phyloP scores from a whole-genome alignment of 2,888 invertebrate species.

The Altica lythri region DNA sequence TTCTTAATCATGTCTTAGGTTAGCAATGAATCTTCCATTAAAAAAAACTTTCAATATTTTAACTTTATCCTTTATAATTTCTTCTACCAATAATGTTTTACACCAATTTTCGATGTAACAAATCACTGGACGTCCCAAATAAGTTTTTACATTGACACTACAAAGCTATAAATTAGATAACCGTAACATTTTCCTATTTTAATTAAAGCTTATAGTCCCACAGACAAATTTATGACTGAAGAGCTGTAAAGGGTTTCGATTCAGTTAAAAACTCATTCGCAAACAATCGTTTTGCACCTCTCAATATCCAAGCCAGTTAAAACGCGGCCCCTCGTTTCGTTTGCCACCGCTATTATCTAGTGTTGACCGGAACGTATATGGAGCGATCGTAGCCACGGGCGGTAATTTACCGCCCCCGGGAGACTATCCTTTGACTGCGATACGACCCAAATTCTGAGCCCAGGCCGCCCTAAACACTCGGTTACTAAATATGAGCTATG shows the following conservation, averaged over 20 bases:
- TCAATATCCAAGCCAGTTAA: slow-evolving; percentile 11
- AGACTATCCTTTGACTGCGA: slow-evolving; percentile 29
- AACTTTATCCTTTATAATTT: too few species aligned
- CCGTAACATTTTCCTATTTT: background rate
- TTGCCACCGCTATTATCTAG: slow-evolving; percentile 19
- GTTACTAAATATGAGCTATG: slow-evolving; percentile 27
- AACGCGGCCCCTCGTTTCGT: background rate
- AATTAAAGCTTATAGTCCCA: too few species aligned
- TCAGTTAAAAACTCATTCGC: slow-evolving; percentile 6
- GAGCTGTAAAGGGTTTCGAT: too few species aligned
- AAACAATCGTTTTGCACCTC: slow-evolving; percentile 13
- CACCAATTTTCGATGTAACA: too few species aligned
- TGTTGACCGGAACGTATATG: slow-evolving; percentile 28
- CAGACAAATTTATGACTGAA: too few species aligned
- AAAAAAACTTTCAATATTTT: too few species aligned
- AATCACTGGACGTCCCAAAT: too few species aligned
- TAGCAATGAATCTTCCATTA: too few species aligned
- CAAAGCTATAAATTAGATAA: too few species aligned
- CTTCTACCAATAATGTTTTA: too few species aligned
- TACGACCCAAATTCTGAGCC: slow-evolving; percentile 26
- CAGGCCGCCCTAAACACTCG: slow-evolving; percentile 26
- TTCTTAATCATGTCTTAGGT: too few species aligned
- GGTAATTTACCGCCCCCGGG: slow-evolving; percentile 27
- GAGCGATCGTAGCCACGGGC: slow-evolving; percentile 13
- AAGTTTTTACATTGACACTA: too few species aligned